Base-by-base conservation (phyloP, 2,797 vertebrate genomes). In the Pagetopsis macropterus region DNA sequence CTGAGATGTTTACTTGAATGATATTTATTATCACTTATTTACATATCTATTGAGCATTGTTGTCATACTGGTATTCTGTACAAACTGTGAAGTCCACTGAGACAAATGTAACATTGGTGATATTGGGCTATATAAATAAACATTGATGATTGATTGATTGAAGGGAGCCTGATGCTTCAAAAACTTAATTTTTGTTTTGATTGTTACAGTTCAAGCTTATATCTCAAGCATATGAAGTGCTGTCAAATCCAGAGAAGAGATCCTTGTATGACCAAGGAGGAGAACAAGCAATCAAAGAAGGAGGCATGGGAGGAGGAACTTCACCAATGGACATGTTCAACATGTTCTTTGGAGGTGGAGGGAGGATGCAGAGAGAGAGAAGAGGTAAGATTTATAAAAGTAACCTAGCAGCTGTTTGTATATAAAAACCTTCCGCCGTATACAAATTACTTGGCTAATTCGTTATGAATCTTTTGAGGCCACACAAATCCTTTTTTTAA, bases 271-370 rank as follows among this genome's bases (percentile, higher is more conserved):
- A 99, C 92, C 96, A 98, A 90, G 98, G 98, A 73, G 98, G 98
- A 50, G 98, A 99, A 75, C 97, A 99, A 88, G 97, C 97, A 1
- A 98, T 99, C 85, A 99, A 99, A 92, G 98, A 99, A 91, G 98
- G 98, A 46, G 96, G 97, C 77, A 91, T 95, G 71, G 88, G 94
- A 31, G 95, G 96, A 87, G 94, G 95, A 66, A 91, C 87, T 14
- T 97, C 96, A 19, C 98, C 98, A 23, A 99, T 96, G 96, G 98
- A 99, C 90, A 97, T 99, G 90, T 99, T 99, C 87, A 96, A 99
- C 94, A 99, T 99, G 98, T 99, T 99, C 91, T 99, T 99, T 90
- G 98, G 98, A 75, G 98, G 98, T 50, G 97, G 97, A 75, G 96
- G 97, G 71, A 95, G 96, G 83, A 97, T 95, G 95, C 96, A 97